Evolutionary conservation across 2,113 vertebrate genomes (phyloP).

Genomic region (Cichladusa arquata): DNA sequence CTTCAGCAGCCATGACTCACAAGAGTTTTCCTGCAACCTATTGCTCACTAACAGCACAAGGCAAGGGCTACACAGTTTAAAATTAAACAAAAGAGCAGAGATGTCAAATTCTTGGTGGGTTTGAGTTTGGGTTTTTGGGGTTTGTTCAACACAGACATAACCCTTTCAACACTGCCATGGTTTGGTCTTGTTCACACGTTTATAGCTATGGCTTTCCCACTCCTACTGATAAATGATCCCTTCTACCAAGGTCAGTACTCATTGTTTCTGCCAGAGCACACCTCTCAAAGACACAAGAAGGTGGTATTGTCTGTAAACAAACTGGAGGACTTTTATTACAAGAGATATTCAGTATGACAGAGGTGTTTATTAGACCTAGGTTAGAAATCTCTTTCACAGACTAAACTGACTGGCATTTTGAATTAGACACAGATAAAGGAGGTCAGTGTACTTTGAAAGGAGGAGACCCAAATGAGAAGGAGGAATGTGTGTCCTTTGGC

Average conservation of each 20-base stretch:
- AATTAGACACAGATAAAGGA: background rate
- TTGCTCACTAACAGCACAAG: background rate
- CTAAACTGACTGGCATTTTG: background rate
- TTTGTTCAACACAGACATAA: background rate
- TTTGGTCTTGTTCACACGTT: conserved; percentile 46
- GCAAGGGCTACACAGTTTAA: background rate
- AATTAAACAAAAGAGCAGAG: conserved; percentile 43
- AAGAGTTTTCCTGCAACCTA: background rate
- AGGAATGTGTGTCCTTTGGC: background rate
- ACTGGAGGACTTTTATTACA: background rate
- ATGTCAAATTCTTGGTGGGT: background rate
- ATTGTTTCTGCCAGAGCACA: conserved; percentile 21
- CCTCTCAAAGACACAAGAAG: conserved; percentile 32
- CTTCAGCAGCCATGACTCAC: background rate
- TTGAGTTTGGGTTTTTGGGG: background rate
- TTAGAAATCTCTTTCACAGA: background rate
- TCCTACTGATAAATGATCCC: background rate
- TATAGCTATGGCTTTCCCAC: conserved; percentile 29
- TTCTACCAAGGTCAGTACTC: background rate
- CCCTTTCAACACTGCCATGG: background rate
- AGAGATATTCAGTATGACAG: conserved; percentile 31
- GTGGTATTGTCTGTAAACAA: conserved; percentile 11
- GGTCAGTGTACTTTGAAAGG: background rate
- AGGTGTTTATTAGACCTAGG: conserved; percentile 33
- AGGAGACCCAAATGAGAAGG: background rate